phyloP scores from a whole-genome alignment of 2,888 invertebrate genomes.

The Pristionchus mayeri region DNA sequence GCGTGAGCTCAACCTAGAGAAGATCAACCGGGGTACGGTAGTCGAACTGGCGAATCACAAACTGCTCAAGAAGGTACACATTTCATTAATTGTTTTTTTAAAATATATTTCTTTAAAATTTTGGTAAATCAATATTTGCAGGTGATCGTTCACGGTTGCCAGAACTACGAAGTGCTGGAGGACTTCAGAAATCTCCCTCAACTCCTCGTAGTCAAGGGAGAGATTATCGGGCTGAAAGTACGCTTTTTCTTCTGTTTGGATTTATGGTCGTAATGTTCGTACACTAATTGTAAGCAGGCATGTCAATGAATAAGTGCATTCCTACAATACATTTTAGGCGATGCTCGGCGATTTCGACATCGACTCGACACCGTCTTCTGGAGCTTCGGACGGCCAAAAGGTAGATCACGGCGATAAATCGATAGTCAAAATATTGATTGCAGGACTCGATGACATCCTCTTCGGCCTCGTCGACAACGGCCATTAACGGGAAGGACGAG shows the following conservation, averaged over 20 bases:
- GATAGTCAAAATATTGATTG: background rate
- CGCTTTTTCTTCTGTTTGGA: background rate
- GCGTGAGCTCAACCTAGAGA: constrained; percentile 75
- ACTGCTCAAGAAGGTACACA: constrained; percentile 70
- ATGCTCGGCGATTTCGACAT: constrained; percentile 70
- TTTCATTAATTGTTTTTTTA: background rate
- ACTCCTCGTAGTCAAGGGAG: constrained; percentile 75
- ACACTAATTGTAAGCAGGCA: too few species aligned
- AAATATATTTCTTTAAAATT: background rate
- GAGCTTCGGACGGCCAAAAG: background rate
- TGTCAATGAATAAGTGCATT: background rate
- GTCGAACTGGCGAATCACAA: constrained; percentile 72
- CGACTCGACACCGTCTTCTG: constrained; percentile 19
- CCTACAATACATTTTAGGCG: constrained; percentile 57
- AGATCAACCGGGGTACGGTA: constrained; percentile 75
- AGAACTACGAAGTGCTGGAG: constrained; percentile 75
- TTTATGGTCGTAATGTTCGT: background rate
- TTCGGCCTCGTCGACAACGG: constrained; percentile 25
- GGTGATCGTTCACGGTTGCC: constrained; percentile 72
- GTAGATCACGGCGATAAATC: background rate
- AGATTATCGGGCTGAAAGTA: constrained; percentile 74
- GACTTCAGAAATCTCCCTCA: constrained; percentile 75
- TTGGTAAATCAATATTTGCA: constrained; percentile 41
- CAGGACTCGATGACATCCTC: constrained; percentile 40
- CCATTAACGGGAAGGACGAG: constrained; percentile 17